phyloP scores from a whole-genome alignment of 2,888 invertebrate genomes.

The Patella ulyssiponensis region DNA sequence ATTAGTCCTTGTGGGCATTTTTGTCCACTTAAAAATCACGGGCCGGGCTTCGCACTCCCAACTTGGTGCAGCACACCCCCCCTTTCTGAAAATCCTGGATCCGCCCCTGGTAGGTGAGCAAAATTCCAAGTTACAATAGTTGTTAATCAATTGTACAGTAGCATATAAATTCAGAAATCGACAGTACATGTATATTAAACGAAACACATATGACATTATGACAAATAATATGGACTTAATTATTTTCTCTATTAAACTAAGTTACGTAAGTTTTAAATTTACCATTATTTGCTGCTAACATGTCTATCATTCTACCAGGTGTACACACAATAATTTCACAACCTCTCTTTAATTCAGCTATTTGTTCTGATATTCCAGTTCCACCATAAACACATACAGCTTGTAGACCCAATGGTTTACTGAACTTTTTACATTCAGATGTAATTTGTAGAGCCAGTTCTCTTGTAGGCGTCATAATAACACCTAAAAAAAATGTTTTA shows the following conservation, averaged over 20 bases:
- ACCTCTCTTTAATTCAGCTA: slow-evolving; percentile 95
- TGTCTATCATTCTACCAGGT: slow-evolving; percentile 99
- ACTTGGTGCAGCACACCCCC: too few relatives aligned
- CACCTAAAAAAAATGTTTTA: slow-evolving; percentile 74
- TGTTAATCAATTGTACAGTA: too few relatives aligned
- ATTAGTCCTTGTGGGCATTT: too few relatives aligned
- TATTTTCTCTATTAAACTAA: background rate
- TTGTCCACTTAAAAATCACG: too few relatives aligned
- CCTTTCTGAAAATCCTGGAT: too few relatives aligned
- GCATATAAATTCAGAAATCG: too few relatives aligned
- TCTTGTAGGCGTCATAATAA: slow-evolving; percentile 98
- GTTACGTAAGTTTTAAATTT: slow-evolving; percentile 21
- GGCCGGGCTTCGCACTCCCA: too few relatives aligned
- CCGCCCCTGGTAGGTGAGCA: too few relatives aligned
- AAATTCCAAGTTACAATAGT: too few relatives aligned
- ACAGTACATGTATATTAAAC: background rate
- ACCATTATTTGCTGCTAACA: slow-evolving; percentile 98
- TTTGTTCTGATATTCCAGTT: slow-evolving; percentile 95
- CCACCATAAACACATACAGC: slow-evolving; percentile 99
- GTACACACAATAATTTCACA: slow-evolving; percentile 99
- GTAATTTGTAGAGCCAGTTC: slow-evolving; percentile 99
- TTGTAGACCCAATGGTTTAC: slow-evolving; percentile 84
- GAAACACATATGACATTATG: background rate
- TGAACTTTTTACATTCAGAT: slow-evolving; percentile 94
- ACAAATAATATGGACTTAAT: background rate